Conservation (phyloP, 2,113 vertebrate genomes). For the Phylloscopus trochiloides region DNA sequence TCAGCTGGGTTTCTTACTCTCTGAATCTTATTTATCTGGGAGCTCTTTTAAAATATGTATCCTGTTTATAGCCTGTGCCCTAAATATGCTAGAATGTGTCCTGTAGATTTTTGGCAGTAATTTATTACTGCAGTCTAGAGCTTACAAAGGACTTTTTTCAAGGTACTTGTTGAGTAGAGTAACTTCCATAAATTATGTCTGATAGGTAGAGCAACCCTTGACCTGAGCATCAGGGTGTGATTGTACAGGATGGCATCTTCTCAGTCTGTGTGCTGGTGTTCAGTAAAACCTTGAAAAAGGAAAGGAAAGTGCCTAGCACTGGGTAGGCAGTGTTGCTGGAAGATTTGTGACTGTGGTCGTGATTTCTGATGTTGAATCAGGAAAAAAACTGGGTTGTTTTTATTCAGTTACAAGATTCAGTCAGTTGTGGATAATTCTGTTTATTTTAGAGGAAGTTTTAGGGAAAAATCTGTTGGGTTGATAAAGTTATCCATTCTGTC, state of each 20-base stretch:
- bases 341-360: neutral
- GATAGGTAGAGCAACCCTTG: rapidly evolving
- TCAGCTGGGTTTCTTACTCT: neutral
- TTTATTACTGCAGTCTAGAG: neutral
- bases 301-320: neutral
- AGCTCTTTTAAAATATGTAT: neutral
- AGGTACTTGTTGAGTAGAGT: neutral
- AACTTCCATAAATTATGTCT: neutral
- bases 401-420: neutral
- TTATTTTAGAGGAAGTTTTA: neutral
- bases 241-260: no score
- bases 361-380: neutral
- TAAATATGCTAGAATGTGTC: neutral
- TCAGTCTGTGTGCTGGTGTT: neutral
- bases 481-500: neutral
- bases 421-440: neutral
- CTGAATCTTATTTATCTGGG: neutral
- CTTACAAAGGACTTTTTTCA: neutral
- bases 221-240: neutral
- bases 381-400: neutral
- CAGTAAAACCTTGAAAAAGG: neutral
- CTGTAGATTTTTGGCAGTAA: neutral
- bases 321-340: neutral
- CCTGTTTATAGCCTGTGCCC: neutral
- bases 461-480: neutral